Conservation (phyloP, 2,797 vertebrate genomes). For the Oceanodroma leucorhoa region DNA sequence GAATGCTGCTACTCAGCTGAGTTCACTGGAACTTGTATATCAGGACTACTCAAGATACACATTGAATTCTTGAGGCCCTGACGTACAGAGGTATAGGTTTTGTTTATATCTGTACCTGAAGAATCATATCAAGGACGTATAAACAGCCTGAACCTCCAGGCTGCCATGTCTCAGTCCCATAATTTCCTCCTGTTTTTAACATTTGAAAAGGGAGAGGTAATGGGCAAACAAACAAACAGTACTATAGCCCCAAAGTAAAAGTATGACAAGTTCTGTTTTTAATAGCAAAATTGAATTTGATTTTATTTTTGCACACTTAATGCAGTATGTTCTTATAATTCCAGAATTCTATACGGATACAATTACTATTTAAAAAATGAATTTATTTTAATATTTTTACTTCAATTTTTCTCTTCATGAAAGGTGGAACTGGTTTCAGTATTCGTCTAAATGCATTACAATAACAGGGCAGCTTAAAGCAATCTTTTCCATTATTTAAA, state of each 20-base stretch:
- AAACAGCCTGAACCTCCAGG: not conserved
- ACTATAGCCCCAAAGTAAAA: not conserved
- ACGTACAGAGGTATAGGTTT: not conserved
- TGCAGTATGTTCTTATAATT: not conserved
- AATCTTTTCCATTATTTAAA: slow-evolving; percentile 33
- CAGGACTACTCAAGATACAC: not conserved
- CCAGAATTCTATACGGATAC: not conserved
- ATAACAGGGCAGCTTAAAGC: slow-evolving; percentile 34
- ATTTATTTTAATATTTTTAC: not conserved
- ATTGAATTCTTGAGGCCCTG: not conserved
- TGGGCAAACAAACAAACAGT: not conserved
- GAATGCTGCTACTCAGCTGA: not conserved
- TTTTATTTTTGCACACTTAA: not conserved
- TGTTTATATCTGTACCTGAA: not conserved
- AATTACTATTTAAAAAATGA: not conserved
- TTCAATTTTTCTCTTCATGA: not conserved
- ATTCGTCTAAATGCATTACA: slow-evolving; percentile 26
- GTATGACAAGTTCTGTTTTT: not conserved
- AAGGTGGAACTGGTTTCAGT: not conserved
- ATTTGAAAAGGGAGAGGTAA: not conserved
- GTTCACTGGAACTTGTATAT: not conserved
- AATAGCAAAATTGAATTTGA: not conserved
- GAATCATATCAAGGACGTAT: not conserved
- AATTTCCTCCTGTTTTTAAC: not conserved
- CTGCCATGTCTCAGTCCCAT: not conserved